Evolutionary conservation across 2,113 vertebrate species (phyloP), one percentile per base, ranked within the genome.

Genomic region (Scopus umbretta): DNA sequence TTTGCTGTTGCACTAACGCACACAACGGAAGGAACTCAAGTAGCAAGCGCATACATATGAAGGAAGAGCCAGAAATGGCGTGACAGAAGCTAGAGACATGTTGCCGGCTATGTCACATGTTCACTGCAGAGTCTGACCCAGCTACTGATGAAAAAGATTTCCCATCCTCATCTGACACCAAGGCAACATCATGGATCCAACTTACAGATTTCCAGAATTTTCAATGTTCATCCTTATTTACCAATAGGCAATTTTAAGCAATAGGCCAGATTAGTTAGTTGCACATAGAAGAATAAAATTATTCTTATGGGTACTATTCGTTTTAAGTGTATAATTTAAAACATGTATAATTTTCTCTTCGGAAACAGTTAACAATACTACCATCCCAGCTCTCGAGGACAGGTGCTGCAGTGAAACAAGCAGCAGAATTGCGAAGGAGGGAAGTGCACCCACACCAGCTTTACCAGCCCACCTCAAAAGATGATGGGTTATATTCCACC

Each of bases 31-130:
- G 29, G 40, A 87, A n/a, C 23, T 62, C 2, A 4, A 86, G 71
- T 3, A 66, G 53, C 40, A 49, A 83, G 16, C 0, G 2, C 34
- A 15, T 6, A 32, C 0, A 0, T 6, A 30, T 5, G 30, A 61
- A 53, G 12, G 18, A 78, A 67, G 63, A 91, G 50, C 6, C n/a
- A 84, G 40, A 88, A 80, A 78, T 3, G 29, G 36, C 22, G 66
- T 13, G 47, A 50, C 52, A 85, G n/a, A 80, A 68, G 42, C 53
- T 53, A 66, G 32, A 84, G 25, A 62, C 11, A 8, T 8, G 14
- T 15, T 65, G 34, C 74, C 45, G 90, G 45, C 27, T 53, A 13
- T 19, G 8, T 36, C 50, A 47, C 34, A 26, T 40, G 38, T 63
- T 59, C 25, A 29, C 58, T 68, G 62, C 2, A 3, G 50, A 90